Evolutionary conservation across 1,140 invertebrate genomes (phyloP).

Genomic region (Ladona fulva): DNA sequence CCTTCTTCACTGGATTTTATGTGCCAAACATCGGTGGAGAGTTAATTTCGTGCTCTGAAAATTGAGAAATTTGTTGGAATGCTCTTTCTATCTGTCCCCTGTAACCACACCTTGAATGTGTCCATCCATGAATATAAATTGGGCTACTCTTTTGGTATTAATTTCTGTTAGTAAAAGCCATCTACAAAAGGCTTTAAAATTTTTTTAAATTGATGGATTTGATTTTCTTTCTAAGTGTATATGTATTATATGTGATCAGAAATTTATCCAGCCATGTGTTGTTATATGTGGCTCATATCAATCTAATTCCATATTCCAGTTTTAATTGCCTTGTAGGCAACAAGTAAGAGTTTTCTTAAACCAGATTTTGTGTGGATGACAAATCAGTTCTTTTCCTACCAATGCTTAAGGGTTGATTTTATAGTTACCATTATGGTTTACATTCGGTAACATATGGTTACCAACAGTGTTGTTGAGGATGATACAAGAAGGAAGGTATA

Average conservation of each 20-base stretch:
- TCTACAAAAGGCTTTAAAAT: too few relatives aligned
- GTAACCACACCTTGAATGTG: too few relatives aligned
- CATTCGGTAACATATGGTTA: background rate
- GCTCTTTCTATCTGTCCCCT: too few relatives aligned
- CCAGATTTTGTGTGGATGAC: background rate
- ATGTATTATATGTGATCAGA: background rate
- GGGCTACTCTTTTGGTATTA: too few relatives aligned
- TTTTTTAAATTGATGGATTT: background rate
- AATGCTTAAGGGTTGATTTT: slow-evolving; percentile 1
- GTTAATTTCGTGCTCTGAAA: too few relatives aligned
- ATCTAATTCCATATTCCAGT: background rate
- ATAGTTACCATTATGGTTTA: background rate
- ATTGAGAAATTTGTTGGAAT: too few relatives aligned
- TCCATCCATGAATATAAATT: too few relatives aligned
- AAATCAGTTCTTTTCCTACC: background rate
- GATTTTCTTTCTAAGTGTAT: background rate
- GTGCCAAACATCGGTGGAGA: too few relatives aligned
- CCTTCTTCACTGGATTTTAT: too few relatives aligned
- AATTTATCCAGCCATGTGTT: background rate
- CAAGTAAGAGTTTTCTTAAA: background rate
- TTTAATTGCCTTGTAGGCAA: background rate
- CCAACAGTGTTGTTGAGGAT: background rate
- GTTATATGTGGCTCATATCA: background rate
- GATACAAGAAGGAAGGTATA: background rate
- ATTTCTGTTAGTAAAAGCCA: too few relatives aligned